These are phyloP conservation scores for Rhinatrema bivittatum DNA, from an alignment of 2,797 vertebrate genomes.

Conservation along the genomic window DNA sequence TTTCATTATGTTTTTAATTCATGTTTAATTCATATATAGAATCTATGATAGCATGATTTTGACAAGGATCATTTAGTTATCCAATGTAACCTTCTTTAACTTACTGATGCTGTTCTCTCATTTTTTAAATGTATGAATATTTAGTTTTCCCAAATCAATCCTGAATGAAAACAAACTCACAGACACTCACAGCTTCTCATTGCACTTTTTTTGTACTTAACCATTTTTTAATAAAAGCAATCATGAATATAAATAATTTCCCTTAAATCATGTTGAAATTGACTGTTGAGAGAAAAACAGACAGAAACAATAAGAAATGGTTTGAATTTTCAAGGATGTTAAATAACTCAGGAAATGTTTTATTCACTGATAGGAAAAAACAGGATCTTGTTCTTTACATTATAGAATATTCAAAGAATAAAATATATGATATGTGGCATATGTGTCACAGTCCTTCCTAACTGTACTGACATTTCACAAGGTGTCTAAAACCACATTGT, in stretches of 20 bases:
- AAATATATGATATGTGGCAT: constrained; percentile 36
- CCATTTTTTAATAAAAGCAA: constrained; percentile 25
- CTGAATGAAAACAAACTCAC: constrained; percentile 26
- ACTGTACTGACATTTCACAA: constrained; percentile 42
- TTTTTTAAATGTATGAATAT: constrained; percentile 28
- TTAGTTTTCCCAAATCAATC: constrained; percentile 29
- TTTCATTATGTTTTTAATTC: too few species aligned
- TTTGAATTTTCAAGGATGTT: constrained; percentile 46
- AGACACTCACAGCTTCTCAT: not conserved
- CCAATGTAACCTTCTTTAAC: too few species aligned
- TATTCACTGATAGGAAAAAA: constrained; percentile 55
- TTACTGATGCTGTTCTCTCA: constrained; percentile 21
- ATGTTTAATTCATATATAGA: too few species aligned
- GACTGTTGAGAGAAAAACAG: constrained; percentile 28
- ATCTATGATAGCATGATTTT: too few species aligned
- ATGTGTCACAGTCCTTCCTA: constrained; percentile 48
- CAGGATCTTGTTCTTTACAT: constrained; percentile 39
- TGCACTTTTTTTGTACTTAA: constrained; percentile 34
- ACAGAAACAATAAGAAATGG: constrained; percentile 26
- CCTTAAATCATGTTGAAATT: constrained; percentile 25
- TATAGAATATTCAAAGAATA: constrained; percentile 37
- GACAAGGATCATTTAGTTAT: too few species aligned
- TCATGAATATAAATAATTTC: constrained; percentile 29
- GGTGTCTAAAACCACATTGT: constrained; percentile 49
- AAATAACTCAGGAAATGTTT: constrained; percentile 63